Base-by-base conservation (phyloP, 2,888 invertebrate species). In the Ophioninae sp. region DNA sequence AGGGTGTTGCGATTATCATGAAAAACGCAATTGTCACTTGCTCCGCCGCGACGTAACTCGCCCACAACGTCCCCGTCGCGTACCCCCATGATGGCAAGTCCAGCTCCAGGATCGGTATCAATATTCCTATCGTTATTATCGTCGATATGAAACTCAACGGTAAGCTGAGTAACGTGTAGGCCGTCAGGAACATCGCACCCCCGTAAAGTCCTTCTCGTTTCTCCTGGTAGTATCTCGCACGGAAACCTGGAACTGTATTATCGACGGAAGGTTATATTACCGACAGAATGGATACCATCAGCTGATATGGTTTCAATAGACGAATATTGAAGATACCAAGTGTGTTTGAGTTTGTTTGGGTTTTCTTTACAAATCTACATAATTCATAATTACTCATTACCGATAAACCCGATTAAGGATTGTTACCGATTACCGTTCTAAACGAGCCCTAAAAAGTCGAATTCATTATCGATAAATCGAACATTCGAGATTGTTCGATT, bases 171-270 rank as follows among this genome's bases (percentile, higher is more conserved):
- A 97, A 93, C 85, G 97, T 96, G 93, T 97, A 97, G 0, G 97
- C 96, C 0, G 97, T 93, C 0, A 98, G 93, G 88, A 98, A 95
- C 85, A 97, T 95, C 0, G 97, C 96, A 0, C 98, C 98, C 3
- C 97, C 96, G 92, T 98, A 98, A 0, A 97, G 93, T 0, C 98
- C 98, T 92, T 98, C 98, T 75, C 98, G 96, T 0, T 96, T 96
- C 90, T 98, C 98, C 91, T 98, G 98, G 87, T 97, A 98, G 93
- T 98, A 98, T 61, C 97, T 94, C n/a, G 97, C 97, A n/a, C 98
- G 94, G 93, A 97, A 97, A 51, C 95, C 95, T 3, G 97, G 96
- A 94, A 96, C 97, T 97, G 90, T 37, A 67, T 22, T 37, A 23
- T 23, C 17, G 17, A 61, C 74, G 51, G 3, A 30, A 30, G 30